phyloP scores from a whole-genome alignment of 2,113 vertebrate species.

The Chauna torquata region DNA sequence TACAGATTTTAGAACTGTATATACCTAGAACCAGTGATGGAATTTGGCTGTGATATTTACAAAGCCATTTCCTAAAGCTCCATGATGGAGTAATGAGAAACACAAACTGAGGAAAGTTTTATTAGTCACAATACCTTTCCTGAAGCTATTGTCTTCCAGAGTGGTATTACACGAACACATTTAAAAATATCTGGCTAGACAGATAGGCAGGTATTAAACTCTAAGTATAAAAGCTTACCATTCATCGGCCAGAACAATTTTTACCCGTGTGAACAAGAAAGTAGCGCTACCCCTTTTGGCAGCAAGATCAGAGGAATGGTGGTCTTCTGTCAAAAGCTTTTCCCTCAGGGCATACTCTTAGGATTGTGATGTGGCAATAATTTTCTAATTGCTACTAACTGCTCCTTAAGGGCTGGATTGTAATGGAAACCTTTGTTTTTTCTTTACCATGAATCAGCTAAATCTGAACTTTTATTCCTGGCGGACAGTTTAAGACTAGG shows the following conservation, averaged over 20 bases:
- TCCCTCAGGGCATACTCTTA: not conserved
- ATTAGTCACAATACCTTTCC: not conserved
- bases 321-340: conserved; percentile 28
- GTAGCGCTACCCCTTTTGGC: not conserved
- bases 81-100: not conserved
- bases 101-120: not conserved
- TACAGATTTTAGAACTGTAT: not conserved
- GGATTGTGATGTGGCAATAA: conserved; percentile 48
- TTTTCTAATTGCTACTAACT: conserved; percentile 65
- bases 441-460: not conserved
- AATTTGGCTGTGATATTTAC: not conserved
- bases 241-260: not conserved
- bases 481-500: conserved; percentile 2
- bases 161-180: not conserved
- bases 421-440: conserved; percentile 38
- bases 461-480: conserved; percentile 23
- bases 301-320: conserved; percentile 42
- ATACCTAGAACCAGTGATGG: not conserved
- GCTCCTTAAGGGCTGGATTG: conserved; percentile 37
- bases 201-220: not conserved
- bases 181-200: not conserved
- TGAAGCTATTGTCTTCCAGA: not conserved
- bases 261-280: not conserved
- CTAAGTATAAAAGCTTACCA: not conserved
- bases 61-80: not conserved